These are phyloP conservation scores for Cantharis nigra DNA, from an alignment of 2,888 invertebrate species.

Conservation along the genomic window DNA sequence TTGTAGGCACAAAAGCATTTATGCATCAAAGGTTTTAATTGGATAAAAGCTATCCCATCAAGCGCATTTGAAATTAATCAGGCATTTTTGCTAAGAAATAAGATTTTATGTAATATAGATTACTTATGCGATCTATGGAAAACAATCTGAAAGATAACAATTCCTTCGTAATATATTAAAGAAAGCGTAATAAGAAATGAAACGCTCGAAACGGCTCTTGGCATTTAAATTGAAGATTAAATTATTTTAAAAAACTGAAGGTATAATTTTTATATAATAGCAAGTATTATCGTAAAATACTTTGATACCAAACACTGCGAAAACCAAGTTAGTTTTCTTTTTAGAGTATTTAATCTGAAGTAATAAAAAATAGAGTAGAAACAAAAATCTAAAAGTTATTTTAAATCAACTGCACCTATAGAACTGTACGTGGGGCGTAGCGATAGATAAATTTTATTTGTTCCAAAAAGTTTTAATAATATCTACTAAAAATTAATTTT, in stretches of 20 bases:
- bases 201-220: conserved; percentile 5
- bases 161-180: background rate
- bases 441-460: background rate
- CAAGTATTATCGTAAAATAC: background rate
- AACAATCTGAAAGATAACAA: background rate
- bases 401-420: background rate
- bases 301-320: background rate
- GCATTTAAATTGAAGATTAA: conserved; percentile 21
- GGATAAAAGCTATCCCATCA: background rate
- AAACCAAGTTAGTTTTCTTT: background rate
- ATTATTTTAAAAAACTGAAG: background rate
- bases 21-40: background rate
- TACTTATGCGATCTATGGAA: background rate
- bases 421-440: background rate
- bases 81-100: background rate
- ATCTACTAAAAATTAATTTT: background rate
- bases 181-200: conserved; percentile 7
- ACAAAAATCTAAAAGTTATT: background rate
- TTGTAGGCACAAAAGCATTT: background rate
- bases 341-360: background rate
- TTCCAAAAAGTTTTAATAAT: background rate
- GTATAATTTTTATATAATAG: background rate
- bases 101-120: background rate
- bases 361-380: background rate
- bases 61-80: background rate